phyloP scores from a whole-genome alignment of 2,888 invertebrate genomes.

The Eugnorisma glareosa region DNA sequence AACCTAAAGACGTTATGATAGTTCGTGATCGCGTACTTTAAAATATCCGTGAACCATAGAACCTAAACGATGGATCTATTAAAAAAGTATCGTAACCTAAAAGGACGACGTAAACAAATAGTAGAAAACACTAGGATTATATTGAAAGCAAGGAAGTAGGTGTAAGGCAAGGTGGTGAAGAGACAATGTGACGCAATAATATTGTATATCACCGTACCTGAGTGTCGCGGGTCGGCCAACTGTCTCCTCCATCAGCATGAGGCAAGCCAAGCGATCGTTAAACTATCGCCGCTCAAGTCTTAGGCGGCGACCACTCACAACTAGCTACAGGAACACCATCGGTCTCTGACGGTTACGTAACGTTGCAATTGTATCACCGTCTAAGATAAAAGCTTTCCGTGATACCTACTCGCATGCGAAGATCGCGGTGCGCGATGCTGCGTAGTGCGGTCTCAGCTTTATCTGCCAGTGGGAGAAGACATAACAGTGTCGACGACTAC shows the following conservation, averaged over 20 bases:
- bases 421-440: conserved; percentile 87
- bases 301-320: conserved; percentile 49
- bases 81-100: conserved; percentile 32
- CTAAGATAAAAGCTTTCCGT: conserved; percentile 73
- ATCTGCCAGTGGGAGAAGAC: conserved; percentile 83
- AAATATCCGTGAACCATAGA: conserved; percentile 8
- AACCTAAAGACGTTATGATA: conserved; percentile 21
- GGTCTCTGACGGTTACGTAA: conserved; percentile 7
- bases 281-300: conserved; percentile 70
- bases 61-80: conserved; percentile 34
- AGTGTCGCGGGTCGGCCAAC: conserved; percentile 66
- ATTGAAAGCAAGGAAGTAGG: conserved; percentile 69
- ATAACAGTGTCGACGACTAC: conserved; percentile 63
- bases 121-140: conserved; percentile 52
- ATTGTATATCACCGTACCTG: conserved; percentile 78
- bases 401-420: conserved; percentile 88
- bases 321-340: conserved; percentile 11
- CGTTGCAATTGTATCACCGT: conserved; percentile 38
- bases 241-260: conserved; percentile 79
- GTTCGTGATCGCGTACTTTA: conserved; percentile 6
- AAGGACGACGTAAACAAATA: conserved; percentile 42
- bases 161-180: conserved; percentile 73
- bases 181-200: conserved; percentile 72
- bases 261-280: conserved; percentile 83
- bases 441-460: conserved; percentile 84